These are phyloP conservation scores for Salvelinus fontinalis DNA, from an alignment of 2,113 vertebrate genomes.

Conservation along the genomic window DNA sequence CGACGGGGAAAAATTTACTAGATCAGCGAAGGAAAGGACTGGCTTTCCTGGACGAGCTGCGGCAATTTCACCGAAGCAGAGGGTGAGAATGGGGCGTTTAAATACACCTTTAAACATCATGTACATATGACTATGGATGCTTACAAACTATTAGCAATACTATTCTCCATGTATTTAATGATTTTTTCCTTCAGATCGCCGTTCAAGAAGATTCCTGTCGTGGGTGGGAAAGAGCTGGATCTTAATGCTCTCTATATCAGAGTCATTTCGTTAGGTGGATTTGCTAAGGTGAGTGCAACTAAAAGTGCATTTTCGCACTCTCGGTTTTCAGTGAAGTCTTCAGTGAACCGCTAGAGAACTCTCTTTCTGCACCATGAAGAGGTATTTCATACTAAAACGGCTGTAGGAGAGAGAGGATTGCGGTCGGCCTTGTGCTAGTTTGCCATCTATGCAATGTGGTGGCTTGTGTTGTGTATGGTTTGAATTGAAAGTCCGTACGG, in stretches of 20 bases:
- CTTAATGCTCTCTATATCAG: conserved; percentile 96
- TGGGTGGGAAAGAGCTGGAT: conserved; percentile 98
- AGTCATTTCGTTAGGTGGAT: conserved; percentile 98
- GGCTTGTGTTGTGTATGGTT: conserved; percentile 72
- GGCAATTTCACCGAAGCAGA: conserved; percentile 99
- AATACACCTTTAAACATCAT: conserved; percentile 74
- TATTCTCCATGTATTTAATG: conserved; percentile 47
- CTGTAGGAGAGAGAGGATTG: conserved; percentile 69
- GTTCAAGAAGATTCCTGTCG: conserved; percentile 97
- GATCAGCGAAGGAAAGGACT: conserved; percentile 99
- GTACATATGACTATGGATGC: conserved; percentile 35
- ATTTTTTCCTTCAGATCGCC: conserved; percentile 84
- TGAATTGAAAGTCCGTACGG: conserved; percentile 64
- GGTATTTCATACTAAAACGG: conserved; percentile 47
- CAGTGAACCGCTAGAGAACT: conserved; percentile 74
- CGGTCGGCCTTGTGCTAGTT: conserved; percentile 85
- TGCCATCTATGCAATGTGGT: conserved; percentile 75
- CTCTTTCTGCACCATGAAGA: conserved; percentile 48
- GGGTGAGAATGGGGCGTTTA: conserved; percentile 87
- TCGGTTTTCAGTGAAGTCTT: conserved; percentile 59
- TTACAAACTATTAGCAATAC: conserved; percentile 39
- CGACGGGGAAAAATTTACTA: conserved; percentile 96
- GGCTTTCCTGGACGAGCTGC: conserved; percentile 99
- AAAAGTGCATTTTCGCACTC: conserved; percentile 78
- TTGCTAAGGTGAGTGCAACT: conserved; percentile 97